Base-by-base conservation (phyloP, 2,113 vertebrate genomes). In the Salminus brasiliensis region DNA sequence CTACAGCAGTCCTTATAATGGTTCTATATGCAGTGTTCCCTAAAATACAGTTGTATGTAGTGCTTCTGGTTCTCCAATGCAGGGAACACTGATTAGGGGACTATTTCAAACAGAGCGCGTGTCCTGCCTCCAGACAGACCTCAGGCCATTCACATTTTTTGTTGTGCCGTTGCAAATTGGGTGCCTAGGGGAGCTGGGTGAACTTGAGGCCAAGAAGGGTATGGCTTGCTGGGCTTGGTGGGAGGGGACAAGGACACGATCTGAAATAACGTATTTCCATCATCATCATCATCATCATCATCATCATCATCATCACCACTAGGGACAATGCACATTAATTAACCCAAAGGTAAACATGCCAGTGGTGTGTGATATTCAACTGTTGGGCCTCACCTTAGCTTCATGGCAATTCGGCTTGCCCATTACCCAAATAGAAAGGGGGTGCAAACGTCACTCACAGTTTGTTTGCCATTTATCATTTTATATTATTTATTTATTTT, bases 241-340 rank as follows among this genome's bases (percentile, higher is more conserved):
- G 82, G 86, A 85, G 85, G 87, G 85, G 85, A 65, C 66, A 82
- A 49, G 62, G 87, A 90, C 86, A 86, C 81, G 83, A 85, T 82
- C 83, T 47, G 81, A 83, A 81, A 88, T 88, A 88, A 91, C 57
- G 18, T 5, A n/a, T 1, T 52, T 3, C 10, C 4, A 10, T 41
- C 10, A 41, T 41, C 10, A 41, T n/a, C 18, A 6, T 52, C 1
- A 16, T n/a, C 4, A 10, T 41, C 10, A 41, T 41, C 10, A 41
- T n/a, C 18, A 6, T 52, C 1, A 16, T n/a, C n/a, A 16, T 49
- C 1, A 21, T 21, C 13, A 2, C 13, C 21, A n/a, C 21, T 5
- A 52, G 5, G 18, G 18, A 52, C 47, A n/a, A 4, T 6, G 47
- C 21, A 52, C 47, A 52, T n/a, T n/a, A n/a, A n/a, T n/a, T n/a